A percentile compares a stretch with the other conserved stretches of the same genome.
phyloP scores from a whole-genome alignment of 2,797 vertebrate species.

The Corythornis leucogaster region DNA sequence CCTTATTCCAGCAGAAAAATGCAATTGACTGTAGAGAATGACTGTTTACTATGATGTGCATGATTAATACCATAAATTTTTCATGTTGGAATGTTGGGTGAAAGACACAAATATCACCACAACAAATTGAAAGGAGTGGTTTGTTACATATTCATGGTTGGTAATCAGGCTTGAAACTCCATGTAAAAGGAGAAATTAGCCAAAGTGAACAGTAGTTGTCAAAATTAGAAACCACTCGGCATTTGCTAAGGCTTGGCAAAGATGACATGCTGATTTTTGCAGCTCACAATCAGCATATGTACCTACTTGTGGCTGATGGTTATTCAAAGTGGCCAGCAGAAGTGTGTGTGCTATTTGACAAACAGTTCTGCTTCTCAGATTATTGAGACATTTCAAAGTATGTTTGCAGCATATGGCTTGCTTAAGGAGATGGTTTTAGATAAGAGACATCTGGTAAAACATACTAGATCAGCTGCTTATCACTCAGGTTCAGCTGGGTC shows the following conservation, averaged over 20 bases:
- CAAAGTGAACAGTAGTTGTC: neutral
- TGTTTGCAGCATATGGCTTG: constrained; percentile 57
- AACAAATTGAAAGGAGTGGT: constrained; percentile 50
- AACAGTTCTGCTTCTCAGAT: constrained; percentile 43
- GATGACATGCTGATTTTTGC: constrained; percentile 27
- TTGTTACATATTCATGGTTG: neutral
- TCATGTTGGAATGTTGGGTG: constrained; percentile 29
- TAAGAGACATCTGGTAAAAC: neutral
- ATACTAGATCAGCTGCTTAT: constrained; percentile 42
- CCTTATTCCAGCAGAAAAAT: constrained; percentile 56
- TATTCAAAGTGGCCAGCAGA: constrained; percentile 60
- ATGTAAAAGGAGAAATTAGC: constrained; percentile 1
- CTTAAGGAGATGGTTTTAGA: constrained; percentile 38
- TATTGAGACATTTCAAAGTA: constrained; percentile 48
- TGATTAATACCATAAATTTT: constrained; percentile 60
- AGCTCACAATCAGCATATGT: constrained; percentile 54
- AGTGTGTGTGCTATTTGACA: constrained; percentile 31
- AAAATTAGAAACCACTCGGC: neutral
- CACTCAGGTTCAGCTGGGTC: constrained; percentile 27
- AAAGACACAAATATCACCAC: constrained; percentile 16
- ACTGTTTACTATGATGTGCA: constrained; percentile 40
- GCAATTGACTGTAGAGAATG: constrained; percentile 33
- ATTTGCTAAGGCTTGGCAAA: constrained; percentile 34
- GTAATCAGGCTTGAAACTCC: neutral
- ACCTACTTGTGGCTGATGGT: constrained; percentile 44